These are phyloP conservation scores for Linyphia triangularis DNA, from an alignment of 2,888 invertebrate genomes.

Conservation along the genomic window DNA sequence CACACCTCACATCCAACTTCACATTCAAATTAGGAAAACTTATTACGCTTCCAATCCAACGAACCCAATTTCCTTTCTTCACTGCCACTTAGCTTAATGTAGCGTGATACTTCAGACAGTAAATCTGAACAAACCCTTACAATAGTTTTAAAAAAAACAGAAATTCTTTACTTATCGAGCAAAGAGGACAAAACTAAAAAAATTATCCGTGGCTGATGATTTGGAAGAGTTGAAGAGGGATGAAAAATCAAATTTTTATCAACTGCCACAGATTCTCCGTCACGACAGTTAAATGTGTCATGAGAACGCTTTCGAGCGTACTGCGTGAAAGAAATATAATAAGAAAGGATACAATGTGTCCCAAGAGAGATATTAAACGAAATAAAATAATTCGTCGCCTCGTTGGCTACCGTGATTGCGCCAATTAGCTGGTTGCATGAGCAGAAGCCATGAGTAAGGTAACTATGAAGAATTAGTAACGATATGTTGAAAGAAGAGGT, in stretches of 20 bases:
- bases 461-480: too few relatives aligned
- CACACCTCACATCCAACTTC: too few relatives aligned
- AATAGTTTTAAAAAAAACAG: not conserved
- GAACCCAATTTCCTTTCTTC: constrained; percentile 16
- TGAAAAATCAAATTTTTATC: constrained; percentile 50
- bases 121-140: not conserved
- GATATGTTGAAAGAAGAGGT: too few relatives aligned
- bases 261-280: constrained; percentile 37
- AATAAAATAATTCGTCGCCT: too few relatives aligned
- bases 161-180: not conserved
- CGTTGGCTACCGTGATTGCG: too few relatives aligned
- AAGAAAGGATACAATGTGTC: too few relatives aligned
- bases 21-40: too few relatives aligned
- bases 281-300: constrained; percentile 10
- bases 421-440: too few relatives aligned
- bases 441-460: too few relatives aligned
- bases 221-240: constrained; percentile 35
- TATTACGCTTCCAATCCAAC: not conserved
- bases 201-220: constrained; percentile 19
- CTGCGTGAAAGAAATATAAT: too few relatives aligned
- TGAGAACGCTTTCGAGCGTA: not conserved
- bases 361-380: too few relatives aligned
- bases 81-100: constrained; percentile 49
- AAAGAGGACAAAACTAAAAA: not conserved
- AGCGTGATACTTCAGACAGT: constrained; percentile 18